Evolutionary conservation across 2,797 vertebrate species (phyloP).

Genomic region (Lagodon rhomboides): DNA sequence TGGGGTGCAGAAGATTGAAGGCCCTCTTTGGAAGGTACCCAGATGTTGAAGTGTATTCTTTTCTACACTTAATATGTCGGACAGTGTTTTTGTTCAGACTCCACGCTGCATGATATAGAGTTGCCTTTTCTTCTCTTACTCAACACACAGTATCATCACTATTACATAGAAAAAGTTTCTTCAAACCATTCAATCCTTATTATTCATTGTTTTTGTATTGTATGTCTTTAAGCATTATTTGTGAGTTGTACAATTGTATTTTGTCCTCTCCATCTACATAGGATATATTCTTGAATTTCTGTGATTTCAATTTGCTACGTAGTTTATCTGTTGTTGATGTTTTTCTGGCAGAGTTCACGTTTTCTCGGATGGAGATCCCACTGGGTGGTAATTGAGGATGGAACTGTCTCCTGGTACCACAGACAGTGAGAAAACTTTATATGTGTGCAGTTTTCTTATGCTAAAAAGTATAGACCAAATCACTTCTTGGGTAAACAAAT

Average conservation of each 20-base stretch:
- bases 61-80: constrained; percentile 30
- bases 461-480: background rate
- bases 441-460: constrained; percentile 5
- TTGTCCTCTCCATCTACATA: background rate
- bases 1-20: constrained; percentile 88
- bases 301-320: too few relatives aligned
- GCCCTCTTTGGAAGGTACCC: constrained; percentile 92
- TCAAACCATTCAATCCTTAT: background rate
- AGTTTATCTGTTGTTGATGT: background rate
- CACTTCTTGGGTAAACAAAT: too few relatives aligned
- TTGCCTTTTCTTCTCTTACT: background rate
- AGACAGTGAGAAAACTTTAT: constrained; percentile 89
- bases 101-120: background rate
- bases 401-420: constrained; percentile 92
- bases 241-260: background rate
- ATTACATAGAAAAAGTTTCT: background rate
- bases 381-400: constrained; percentile 93
- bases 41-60: constrained; percentile 58
- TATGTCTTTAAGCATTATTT: background rate
- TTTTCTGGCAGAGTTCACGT: constrained; percentile 86
- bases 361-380: constrained; percentile 93
- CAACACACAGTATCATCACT: background rate
- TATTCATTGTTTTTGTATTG: background rate
- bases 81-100: constrained; percentile 31
- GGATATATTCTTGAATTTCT: background rate